Base-by-base conservation (phyloP, 2,888 invertebrate genomes). In the Drepana falcataria region DNA sequence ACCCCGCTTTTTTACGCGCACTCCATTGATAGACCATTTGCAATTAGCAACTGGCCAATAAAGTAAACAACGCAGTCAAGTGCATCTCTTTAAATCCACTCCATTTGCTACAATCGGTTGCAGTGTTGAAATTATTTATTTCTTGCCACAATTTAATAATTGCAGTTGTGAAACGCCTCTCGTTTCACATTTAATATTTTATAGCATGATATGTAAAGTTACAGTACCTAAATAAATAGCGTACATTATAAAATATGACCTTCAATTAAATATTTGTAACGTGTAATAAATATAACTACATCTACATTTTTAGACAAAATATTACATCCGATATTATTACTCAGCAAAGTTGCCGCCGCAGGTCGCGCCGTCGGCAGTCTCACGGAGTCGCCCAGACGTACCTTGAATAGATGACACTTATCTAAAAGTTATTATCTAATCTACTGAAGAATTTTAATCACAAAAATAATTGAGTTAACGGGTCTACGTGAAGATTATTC, bases 21-120 rank as follows among this genome's bases (percentile, higher is more conserved):
- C 74, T 75, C 72, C 82, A 81, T 83, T 84, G 79, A 84, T 82
- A 82, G 81, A 75, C 75, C 73, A 72, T 71, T 66, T 69, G 72
- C 82, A 84, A 87, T 87, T 83, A 82, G 75, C 68, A 66, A 70
- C 71, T 63, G 70, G 60, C 72, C 69, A 71, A 69, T 69, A 66
- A 73, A 72, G 74, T 77, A 75, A 79, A 77, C 66, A 69, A 63
- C 59, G 61, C 63, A 67, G 62, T 66, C 63, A 55, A 59, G 66
- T 68, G 65, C 65, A 63, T 59, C 66, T 69, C 61, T 55, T 49
- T 48, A 35, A 53, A 2, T 40, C 40, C 7, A 4, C 9, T 35
- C 35, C 9, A 9, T 44, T 48, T 34, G 35, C 6, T 34, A 33
- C 40, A 40, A 49, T 40, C 40, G 4, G 37, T 37, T 40, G 7